Evolutionary conservation across 2,888 invertebrate species (phyloP).

Genomic region (Linhomoeus sp.): DNA sequence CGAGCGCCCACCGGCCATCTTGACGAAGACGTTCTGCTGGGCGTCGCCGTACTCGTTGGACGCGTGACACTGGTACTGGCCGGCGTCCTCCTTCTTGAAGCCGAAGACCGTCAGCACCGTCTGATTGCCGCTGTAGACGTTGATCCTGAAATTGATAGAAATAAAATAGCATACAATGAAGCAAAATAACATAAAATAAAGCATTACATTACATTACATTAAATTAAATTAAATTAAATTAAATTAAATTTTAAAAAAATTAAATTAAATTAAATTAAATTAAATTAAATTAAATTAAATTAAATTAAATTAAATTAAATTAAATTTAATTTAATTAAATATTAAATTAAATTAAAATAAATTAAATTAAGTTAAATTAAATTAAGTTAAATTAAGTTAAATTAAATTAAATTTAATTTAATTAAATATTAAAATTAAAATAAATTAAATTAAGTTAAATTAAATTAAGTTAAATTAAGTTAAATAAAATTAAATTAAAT

Average conservation of each 20-base stretch:
- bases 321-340: too few species aligned
- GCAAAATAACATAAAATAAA: too few species aligned
- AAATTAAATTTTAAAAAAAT: too few species aligned
- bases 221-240: neutral
- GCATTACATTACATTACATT: too few species aligned
- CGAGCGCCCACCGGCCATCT: conserved; percentile 54
- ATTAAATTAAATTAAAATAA: too few species aligned
- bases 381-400: too few species aligned
- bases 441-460: too few species aligned
- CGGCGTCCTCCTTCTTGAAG: conserved; percentile 49
- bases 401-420: too few species aligned
- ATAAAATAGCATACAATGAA: too few species aligned
- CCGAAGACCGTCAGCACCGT: conserved; percentile 29
- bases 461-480: neutral
- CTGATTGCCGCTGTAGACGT: conserved; percentile 15
- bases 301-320: neutral
- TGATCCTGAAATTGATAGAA: neutral
- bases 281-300: neutral
- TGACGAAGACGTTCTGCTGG: conserved; percentile 60
- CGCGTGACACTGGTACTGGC: conserved; percentile 80
- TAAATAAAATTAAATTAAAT: too few species aligned
- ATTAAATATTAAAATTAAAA: too few species aligned
- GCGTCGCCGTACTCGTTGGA: conserved; percentile 83
- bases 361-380: neutral
- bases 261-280: too few species aligned